Conservation (phyloP, 2,888 invertebrate genomes). For the Heliconius ethilla region DNA sequence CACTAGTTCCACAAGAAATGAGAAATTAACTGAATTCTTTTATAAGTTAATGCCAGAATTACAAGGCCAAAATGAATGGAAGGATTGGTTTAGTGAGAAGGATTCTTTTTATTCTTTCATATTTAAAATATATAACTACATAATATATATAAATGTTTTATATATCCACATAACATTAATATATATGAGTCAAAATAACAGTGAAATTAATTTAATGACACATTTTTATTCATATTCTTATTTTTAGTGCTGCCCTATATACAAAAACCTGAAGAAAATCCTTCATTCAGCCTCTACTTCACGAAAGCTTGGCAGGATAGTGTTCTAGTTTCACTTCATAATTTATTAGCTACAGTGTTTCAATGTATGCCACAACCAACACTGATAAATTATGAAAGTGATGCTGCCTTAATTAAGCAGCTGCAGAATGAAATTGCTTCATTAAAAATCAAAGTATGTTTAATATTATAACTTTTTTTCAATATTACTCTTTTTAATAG, state of each 20-base stretch:
- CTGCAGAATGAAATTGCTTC: conserved; percentile 92
- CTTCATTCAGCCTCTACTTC: conserved; percentile 93
- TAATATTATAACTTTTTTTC: neutral
- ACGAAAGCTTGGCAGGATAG: conserved; percentile 98
- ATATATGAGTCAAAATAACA: neutral
- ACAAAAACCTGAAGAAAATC: conserved; percentile 95
- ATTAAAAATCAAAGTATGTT: conserved; percentile 74
- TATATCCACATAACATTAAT: neutral
- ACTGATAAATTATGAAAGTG: conserved; percentile 92
- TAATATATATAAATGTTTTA: neutral
- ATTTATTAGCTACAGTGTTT: conserved; percentile 94
- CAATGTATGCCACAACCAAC: conserved; percentile 94
- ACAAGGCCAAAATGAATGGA: conserved; percentile 95
- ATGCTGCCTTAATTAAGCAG: conserved; percentile 88
- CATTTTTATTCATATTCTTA: neutral
- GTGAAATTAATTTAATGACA: neutral
- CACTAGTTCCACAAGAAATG: conserved; percentile 88
- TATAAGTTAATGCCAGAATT: conserved; percentile 92
- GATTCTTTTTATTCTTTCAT: neutral
- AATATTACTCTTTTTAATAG: neutral
- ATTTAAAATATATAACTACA: too few relatives aligned
- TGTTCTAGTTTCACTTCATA: conserved; percentile 92
- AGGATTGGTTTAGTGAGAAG: conserved; percentile 97
- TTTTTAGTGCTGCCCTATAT: conserved; percentile 93
- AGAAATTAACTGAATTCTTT: conserved; percentile 95